These are phyloP conservation scores for Pinna nobilis DNA, from an alignment of 1,140 invertebrate genomes.

Conservation along the genomic window DNA sequence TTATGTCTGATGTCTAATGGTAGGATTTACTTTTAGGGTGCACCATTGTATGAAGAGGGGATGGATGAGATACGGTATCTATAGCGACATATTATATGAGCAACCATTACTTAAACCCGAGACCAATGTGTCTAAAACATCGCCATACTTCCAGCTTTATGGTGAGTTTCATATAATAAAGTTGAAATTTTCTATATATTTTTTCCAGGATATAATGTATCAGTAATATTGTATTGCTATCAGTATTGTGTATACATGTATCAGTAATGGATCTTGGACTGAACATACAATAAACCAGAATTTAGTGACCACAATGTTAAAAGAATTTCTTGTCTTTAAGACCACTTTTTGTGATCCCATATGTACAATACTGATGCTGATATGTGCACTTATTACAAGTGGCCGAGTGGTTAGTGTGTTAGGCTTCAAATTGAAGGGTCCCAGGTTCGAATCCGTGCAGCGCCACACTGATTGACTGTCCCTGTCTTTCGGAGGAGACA, in stretches of 20 bases:
- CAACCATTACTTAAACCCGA: constrained; percentile 35
- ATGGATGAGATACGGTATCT: constrained; percentile 56
- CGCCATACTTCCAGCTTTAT: constrained; percentile 51
- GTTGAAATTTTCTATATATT: not conserved
- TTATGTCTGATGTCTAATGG: too few relatives aligned
- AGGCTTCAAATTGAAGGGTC: too few relatives aligned
- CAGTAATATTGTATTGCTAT: not conserved
- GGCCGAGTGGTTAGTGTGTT: too few relatives aligned
- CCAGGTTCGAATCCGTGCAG: too few relatives aligned
- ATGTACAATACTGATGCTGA: too few relatives aligned
- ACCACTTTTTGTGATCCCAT: too few relatives aligned
- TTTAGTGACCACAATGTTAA: too few relatives aligned
- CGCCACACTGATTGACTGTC: too few relatives aligned
- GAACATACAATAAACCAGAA: not conserved
- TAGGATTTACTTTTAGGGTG: constrained; percentile 35
- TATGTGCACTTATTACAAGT: too few relatives aligned
- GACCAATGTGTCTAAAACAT: constrained; percentile 55
- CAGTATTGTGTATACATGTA: not conserved
- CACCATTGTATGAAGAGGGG: constrained; percentile 53
- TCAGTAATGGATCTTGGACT: not conserved
- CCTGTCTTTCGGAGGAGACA: too few relatives aligned
- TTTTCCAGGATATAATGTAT: too few relatives aligned
- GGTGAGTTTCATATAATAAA: constrained; percentile 42
- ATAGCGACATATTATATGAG: constrained; percentile 48
- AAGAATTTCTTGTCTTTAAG: too few relatives aligned